phyloP scores from a whole-genome alignment of 2,113 vertebrate genomes.

The Prionailurus bengalensis region DNA sequence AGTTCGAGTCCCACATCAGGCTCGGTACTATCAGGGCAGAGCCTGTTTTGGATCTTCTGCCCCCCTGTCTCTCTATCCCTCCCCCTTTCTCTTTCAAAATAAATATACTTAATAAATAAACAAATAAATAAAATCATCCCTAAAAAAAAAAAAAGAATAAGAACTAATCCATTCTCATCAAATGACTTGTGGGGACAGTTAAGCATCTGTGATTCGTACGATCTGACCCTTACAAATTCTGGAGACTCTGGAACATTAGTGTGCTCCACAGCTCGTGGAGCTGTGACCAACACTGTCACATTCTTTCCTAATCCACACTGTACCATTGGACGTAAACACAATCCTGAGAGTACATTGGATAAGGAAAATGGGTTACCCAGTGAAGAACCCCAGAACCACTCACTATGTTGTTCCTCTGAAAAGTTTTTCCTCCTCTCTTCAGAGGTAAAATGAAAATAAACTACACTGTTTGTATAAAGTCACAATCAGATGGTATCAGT shows the following conservation, averaged over 20 bases:
- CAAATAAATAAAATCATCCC: no score
- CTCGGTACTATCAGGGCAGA: background rate
- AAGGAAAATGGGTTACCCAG: conserved; percentile 98
- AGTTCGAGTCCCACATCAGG: background rate
- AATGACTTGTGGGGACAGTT: conserved; percentile 96
- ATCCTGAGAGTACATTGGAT: conserved; percentile 97
- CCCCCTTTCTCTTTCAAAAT: no score
- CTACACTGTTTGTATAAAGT: background rate
- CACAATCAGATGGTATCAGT: background rate
- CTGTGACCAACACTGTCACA: conserved; percentile 93
- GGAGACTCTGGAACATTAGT: conserved; percentile 93
- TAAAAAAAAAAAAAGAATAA: no score
- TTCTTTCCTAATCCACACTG: conserved; percentile 93
- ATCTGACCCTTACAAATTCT: conserved; percentile 93
- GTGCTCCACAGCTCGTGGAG: conserved; percentile 93
- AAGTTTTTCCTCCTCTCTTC: background rate
- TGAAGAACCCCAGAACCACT: conserved; percentile 95
- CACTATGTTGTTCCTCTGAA: background rate
- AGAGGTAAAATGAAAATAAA: conserved; percentile 24
- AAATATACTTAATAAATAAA: no score
- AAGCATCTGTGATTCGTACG: conserved; percentile 96
- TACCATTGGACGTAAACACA: conserved; percentile 96
- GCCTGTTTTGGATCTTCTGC: background rate
- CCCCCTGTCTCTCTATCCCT: background rate
- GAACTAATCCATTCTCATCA: conserved; percentile 87